Percentiles rank a stretch among this genome's conserved stretches.
Conservation (phyloP, 2,797 vertebrate genomes). For the Esox lucius region DNA sequence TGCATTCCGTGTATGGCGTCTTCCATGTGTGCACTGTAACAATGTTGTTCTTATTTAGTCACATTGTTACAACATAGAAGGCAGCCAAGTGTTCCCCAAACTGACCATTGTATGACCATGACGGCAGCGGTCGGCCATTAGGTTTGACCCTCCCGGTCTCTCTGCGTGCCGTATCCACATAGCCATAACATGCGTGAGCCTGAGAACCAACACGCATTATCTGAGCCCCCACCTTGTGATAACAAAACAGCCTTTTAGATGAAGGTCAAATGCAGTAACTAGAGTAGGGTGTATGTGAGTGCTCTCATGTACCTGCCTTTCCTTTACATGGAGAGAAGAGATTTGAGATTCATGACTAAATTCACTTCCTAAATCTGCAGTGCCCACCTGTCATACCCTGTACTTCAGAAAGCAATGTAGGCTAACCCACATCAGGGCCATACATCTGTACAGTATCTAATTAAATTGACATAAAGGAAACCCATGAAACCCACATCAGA, state of each 20-base stretch:
- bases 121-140: not conserved
- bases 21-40: not conserved
- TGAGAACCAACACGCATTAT: not conserved
- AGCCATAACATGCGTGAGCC: not conserved
- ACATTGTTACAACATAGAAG: slow-evolving; percentile 1
- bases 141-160: not conserved
- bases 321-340: not conserved
- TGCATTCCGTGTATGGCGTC: not conserved
- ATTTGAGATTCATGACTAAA: slow-evolving; percentile 31
- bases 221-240: not conserved
- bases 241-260: not conserved
- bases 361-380: slow-evolving; percentile 42
- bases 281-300: not conserved
- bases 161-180: not conserved
- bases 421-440: slow-evolving; percentile 26
- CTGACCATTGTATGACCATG: not conserved
- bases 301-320: not conserved
- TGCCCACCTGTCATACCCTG: slow-evolving; percentile 52
- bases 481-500: slow-evolving; percentile 10
- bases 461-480: slow-evolving; percentile 35
- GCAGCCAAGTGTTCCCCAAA: not conserved
- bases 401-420: slow-evolving; percentile 40
- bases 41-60: not conserved
- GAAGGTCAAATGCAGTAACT: not conserved
- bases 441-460: slow-evolving; percentile 34